Evolutionary conservation across 2,888 invertebrate species (phyloP), one percentile per base, ranked within the genome.

Genomic region (Meiosimyza decipiens): DNA sequence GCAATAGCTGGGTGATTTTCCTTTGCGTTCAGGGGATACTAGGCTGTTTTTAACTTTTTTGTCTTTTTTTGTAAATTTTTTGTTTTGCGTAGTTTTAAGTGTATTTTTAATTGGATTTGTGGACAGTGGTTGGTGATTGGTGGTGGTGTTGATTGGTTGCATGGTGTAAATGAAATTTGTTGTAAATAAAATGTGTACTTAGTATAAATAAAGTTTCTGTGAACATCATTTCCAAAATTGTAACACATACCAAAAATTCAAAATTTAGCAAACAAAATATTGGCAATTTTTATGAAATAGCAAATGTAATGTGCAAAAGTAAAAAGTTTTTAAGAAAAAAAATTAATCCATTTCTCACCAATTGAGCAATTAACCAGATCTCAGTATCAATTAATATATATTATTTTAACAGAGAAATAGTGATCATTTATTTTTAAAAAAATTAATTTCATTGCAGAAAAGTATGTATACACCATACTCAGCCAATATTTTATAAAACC

Each of bases 1-100:
- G 78, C 87, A 87, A 80, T 86, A 87, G 82, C 87, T 85, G 77
- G 87, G 87, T 82, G 80, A 83, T 76, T 84, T 83, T 80, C 83
- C 82, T 77, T 82, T 80, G 70, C 84, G 85, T 80, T 85, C 84
- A 76, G 81, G 75, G 76, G 85, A 83, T 77, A 86, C 87, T 87
- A 71, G 54, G 55, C 76, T 74, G 66, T 63, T 47, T 50, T 57
- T 47, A 15, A 28, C 28, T 70, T 74, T 74, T 57, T 65, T 74
- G 63, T 51, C 70, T 69, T 67, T 71, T 66, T 67, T 67, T 71
- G 64, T 65, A 50, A 57, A 54, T 16, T 47, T 9, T 71, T 12
- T 52, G 18, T 15, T 67, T 49, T 49, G 55, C 22, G n/a, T 57
- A 51, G 49, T 55, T 67, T 66, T n/a, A 55, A 9, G 40, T 40